Percentiles rank a stretch among this genome's conserved stretches.
phyloP scores from a whole-genome alignment of 2,797 vertebrate species.

The Otus scops region DNA sequence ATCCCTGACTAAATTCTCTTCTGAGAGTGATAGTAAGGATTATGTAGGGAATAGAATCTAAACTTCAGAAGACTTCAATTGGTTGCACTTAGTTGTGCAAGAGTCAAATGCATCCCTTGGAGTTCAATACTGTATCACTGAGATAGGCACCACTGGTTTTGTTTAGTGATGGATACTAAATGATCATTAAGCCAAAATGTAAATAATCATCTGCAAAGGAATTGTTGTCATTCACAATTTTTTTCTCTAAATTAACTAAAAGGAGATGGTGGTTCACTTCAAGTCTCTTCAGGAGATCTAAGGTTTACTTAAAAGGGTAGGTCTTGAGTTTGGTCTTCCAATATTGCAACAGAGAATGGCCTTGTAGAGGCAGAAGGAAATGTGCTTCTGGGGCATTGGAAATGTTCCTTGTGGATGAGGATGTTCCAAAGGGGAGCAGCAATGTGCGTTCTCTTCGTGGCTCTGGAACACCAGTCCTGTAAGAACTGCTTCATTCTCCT shows the following conservation, averaged over 20 bases:
- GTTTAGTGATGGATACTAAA: not conserved
- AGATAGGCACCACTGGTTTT: rapidly evolving
- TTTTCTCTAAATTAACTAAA: not conserved
- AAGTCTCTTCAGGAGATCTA: not conserved
- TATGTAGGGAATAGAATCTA: not conserved
- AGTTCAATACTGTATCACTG: not conserved
- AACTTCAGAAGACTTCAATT: not conserved
- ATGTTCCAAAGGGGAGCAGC: not conserved
- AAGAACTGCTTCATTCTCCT: not conserved
- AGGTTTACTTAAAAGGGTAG: not conserved
- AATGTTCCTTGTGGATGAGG: not conserved
- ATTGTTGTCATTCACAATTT: not conserved
- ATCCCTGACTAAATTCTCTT: not conserved
- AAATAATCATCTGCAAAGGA: not conserved
- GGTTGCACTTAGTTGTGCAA: not conserved
- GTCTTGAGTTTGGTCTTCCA: not conserved
- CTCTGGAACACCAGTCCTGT: not conserved
- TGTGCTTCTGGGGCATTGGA: not conserved
- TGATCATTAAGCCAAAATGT: not conserved
- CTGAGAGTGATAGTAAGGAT: not conserved
- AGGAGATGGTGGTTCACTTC: not conserved
- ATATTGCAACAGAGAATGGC: not conserved
- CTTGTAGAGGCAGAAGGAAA: not conserved
- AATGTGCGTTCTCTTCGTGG: not conserved
- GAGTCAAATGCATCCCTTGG: not conserved